A percentile compares a stretch with the other conserved stretches of the same genome.
Evolutionary conservation across 2,113 vertebrate genomes (phyloP).

Genomic region (Campylomormyrus numenius): DNA sequence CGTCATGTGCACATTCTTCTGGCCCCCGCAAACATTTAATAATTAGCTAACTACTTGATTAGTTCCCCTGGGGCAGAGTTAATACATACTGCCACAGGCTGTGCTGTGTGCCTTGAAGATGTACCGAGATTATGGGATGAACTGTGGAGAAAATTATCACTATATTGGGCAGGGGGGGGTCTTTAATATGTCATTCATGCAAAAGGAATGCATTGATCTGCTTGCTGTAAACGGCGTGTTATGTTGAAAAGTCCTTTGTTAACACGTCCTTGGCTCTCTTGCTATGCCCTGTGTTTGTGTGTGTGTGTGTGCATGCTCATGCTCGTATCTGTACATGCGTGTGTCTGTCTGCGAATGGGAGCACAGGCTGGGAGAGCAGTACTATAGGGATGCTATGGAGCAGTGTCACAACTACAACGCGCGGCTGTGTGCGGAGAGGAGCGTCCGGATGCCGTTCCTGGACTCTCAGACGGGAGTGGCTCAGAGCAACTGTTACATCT

Average conservation of each 20-base stretch:
- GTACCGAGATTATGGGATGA: neutral
- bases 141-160: neutral
- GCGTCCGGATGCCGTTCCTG: conserved; percentile 89
- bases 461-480: conserved; percentile 95
- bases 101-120: neutral
- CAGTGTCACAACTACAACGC: conserved; percentile 97
- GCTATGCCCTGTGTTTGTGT: conserved; percentile 13
- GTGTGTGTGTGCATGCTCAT: neutral
- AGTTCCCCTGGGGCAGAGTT: neutral
- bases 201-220: neutral
- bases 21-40: neutral
- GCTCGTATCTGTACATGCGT: neutral
- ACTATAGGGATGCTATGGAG: conserved; percentile 93
- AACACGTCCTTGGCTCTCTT: neutral
- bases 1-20: neutral
- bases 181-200: neutral
- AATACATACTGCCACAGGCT: neutral
- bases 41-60: neutral
- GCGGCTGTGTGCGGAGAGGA: conserved; percentile 86
- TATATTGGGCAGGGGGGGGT: neutral
- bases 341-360: conserved; percentile 23
- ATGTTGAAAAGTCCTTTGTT: neutral
- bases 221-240: neutral
- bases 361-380: conserved; percentile 85
- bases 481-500: conserved; percentile 98